phyloP scores from a whole-genome alignment of 2,797 vertebrate genomes.

The Enteromius viviparus region DNA sequence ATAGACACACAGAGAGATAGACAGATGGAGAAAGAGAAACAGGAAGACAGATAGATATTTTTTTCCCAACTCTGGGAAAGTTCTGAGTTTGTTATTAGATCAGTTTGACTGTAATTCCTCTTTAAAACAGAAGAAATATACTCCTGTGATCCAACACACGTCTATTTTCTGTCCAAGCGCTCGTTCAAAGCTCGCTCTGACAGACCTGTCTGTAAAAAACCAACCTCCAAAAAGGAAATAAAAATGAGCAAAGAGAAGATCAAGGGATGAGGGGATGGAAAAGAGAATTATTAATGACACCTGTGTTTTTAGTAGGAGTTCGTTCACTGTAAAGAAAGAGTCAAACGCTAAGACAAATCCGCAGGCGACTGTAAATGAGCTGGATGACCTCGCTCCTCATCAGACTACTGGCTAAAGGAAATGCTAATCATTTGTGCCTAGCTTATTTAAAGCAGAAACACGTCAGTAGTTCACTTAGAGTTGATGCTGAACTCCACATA shows the following conservation, averaged over 20 bases:
- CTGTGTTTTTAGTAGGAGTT: not conserved
- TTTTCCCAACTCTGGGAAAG: too few relatives aligned
- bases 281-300: slow-evolving; percentile 41
- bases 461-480: slow-evolving; percentile 53
- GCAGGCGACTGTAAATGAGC: not conserved
- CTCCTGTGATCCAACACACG: slow-evolving; percentile 1
- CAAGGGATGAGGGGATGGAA: slow-evolving; percentile 9
- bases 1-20: not conserved
- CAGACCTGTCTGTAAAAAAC: not conserved
- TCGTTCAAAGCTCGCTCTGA: slow-evolving; percentile 14
- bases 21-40: not conserved
- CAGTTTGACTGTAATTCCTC: not conserved
- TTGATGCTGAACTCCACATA: slow-evolving; percentile 53
- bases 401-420: slow-evolving; percentile 35
- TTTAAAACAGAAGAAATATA: not conserved
- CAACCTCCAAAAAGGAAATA: not conserved
- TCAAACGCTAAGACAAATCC: slow-evolving; percentile 2
- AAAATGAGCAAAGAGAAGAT: slow-evolving; percentile 33
- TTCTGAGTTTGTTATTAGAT: not conserved
- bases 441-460: slow-evolving; percentile 46
- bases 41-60: not conserved
- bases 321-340: not conserved
- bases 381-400: not conserved
- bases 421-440: slow-evolving; percentile 71
- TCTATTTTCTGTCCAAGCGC: not conserved